phyloP scores from a whole-genome alignment of 2,113 vertebrate genomes.

The Myotis brandtii region DNA sequence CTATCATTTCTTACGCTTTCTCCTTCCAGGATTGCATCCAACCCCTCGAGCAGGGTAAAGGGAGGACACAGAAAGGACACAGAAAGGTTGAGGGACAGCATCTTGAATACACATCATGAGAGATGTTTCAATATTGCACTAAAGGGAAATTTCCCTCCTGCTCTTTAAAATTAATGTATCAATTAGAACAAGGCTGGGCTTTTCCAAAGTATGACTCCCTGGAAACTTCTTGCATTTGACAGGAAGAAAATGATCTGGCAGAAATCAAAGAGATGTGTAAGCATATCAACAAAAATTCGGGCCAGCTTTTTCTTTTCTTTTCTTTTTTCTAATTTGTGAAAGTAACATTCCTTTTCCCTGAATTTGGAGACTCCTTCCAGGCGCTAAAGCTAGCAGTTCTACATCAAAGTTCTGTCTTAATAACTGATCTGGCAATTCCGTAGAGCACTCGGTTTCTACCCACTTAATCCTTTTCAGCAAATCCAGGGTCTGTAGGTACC shows the following conservation, averaged over 20 bases:
- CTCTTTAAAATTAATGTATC: not conserved
- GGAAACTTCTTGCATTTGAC: conserved; percentile 49
- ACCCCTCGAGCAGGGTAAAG: not conserved
- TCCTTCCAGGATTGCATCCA: not conserved
- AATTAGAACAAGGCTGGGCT: not conserved
- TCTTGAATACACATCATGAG: not conserved
- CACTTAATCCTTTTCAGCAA: not conserved
- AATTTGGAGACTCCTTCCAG: not conserved
- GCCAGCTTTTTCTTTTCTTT: not conserved
- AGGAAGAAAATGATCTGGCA: conserved; percentile 53
- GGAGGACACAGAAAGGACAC: no score
- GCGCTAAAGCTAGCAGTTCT: not conserved
- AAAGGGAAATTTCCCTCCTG: not conserved
- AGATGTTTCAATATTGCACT: not conserved
- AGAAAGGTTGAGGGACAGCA: no score
- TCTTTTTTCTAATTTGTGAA: not conserved
- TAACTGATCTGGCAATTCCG: not conserved
- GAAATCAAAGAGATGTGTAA: not conserved
- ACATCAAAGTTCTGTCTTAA: not conserved
- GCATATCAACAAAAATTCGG: conserved; percentile 21
- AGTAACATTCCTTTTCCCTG: conserved; percentile 58
- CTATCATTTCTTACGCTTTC: not conserved
- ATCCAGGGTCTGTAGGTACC: not conserved
- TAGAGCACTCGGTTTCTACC: not conserved
- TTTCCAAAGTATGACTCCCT: not conserved